Conservation (phyloP, 2,113 vertebrate genomes). For the Pungitius pungitius region DNA sequence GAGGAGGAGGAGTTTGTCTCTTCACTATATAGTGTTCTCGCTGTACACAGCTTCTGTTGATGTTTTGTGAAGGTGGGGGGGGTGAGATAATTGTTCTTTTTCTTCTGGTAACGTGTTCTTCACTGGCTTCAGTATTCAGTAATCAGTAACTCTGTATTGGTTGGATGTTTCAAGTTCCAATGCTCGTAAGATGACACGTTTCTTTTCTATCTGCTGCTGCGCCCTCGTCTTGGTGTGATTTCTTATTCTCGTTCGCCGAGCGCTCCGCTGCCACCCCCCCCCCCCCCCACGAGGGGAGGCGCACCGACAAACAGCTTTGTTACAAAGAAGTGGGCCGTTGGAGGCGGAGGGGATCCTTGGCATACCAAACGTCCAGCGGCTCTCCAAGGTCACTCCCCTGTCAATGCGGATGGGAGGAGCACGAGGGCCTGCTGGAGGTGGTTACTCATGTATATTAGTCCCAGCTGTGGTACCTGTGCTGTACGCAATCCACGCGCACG, state of each 20-base stretch:
- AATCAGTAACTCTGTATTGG: constrained; percentile 59
- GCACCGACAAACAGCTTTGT: constrained; percentile 49
- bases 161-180: constrained; percentile 63
- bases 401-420: constrained; percentile 14
- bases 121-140: constrained; percentile 37
- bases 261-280: not conserved
- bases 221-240: constrained; percentile 63
- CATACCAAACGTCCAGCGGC: constrained; percentile 30
- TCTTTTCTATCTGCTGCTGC: constrained; percentile 45
- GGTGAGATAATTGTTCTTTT: constrained; percentile 22
- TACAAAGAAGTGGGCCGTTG: constrained; percentile 36
- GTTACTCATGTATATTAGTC: constrained; percentile 2
- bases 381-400: constrained; percentile 68
- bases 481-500: not conserved
- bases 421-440: constrained; percentile 12
- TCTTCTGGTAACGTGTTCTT: constrained; percentile 56
- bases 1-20: constrained; percentile 16
- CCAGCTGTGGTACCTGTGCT: constrained; percentile 12
- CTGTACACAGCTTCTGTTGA: constrained; percentile 69
- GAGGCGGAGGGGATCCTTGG: too few species aligned
- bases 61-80: constrained; percentile 65
- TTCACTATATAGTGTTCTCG: constrained; percentile 53
- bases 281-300: constrained; percentile 45
- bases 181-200: constrained; percentile 66
- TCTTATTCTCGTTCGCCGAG: constrained; percentile 55